Percentiles rank a stretch among this genome's conserved stretches.
Evolutionary conservation across 2,888 invertebrate genomes (phyloP).

Genomic region (Brenthis daphne): DNA sequence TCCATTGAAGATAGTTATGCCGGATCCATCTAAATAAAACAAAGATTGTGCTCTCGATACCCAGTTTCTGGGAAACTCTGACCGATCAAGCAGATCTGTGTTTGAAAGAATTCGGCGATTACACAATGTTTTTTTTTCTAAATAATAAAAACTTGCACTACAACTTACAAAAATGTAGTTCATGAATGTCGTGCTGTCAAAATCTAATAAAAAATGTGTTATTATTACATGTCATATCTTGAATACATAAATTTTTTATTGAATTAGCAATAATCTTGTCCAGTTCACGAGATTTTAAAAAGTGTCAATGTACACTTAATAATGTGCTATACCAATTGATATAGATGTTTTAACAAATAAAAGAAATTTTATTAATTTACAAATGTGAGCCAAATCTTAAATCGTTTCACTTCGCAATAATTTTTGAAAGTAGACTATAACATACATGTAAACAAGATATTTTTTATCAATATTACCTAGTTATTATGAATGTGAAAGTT

Average conservation of each 20-base stretch:
- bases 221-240: too few species aligned
- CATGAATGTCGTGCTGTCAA: too few species aligned
- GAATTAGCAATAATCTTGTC: too few species aligned
- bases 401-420: conserved; percentile 3
- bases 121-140: neutral
- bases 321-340: too few species aligned
- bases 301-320: too few species aligned
- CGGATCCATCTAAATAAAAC: conserved; percentile 73
- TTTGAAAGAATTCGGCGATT: conserved; percentile 3
- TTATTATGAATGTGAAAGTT: neutral
- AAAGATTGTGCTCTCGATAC: conserved; percentile 71
- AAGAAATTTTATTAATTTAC: neutral
- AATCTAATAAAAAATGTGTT: too few species aligned
- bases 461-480: conserved; percentile 5
- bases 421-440: conserved; percentile 18
- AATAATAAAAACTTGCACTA: neutral
- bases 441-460: conserved; percentile 6
- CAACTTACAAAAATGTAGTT: neutral
- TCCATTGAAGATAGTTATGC: conserved; percentile 65
- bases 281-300: too few species aligned
- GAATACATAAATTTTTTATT: too few species aligned
- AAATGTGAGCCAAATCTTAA: conserved; percentile 5
- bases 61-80: conserved; percentile 66
- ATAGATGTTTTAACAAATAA: neutral
- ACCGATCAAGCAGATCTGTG: conserved; percentile 40